Percentiles rank a stretch among this genome's conserved stretches.
Evolutionary conservation across 2,797 vertebrate species (phyloP).

Genomic region (Myotis pilosus): DNA sequence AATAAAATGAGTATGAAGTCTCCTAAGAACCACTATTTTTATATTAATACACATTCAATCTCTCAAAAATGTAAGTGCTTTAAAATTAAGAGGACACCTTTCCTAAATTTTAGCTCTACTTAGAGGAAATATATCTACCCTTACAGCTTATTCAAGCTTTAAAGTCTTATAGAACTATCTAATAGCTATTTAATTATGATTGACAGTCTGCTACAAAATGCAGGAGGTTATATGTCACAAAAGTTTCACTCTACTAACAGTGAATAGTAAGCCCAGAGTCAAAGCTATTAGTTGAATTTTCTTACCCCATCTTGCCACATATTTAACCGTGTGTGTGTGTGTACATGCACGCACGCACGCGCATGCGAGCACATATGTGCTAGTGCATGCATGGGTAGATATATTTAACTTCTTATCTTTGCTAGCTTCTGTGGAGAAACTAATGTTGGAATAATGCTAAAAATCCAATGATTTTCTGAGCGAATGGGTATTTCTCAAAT

Average conservation of each 20-base stretch:
- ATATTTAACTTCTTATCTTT: neutral
- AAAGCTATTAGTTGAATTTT: neutral
- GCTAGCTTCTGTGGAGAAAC: neutral
- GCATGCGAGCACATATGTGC: neutral
- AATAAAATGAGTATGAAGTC: neutral
- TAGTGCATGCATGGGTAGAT: neutral
- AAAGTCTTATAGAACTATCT: neutral
- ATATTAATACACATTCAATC: neutral
- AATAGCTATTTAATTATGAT: neutral
- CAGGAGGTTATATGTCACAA: neutral
- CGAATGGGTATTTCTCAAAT: neutral
- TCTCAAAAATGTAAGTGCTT: neutral
- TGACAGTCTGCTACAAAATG: neutral
- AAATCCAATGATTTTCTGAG: neutral
- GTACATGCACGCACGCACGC: fast-evolving
- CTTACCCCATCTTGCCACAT: neutral
- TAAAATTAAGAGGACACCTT: neutral
- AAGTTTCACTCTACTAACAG: neutral
- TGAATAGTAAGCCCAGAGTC: neutral
- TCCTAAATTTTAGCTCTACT: neutral
- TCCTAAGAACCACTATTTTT: neutral
- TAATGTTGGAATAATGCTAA: neutral
- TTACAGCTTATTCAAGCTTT: neutral
- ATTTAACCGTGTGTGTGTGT: neutral
- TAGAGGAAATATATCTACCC: neutral